These are phyloP conservation scores for Petromus typicus DNA, from an alignment of 2,113 vertebrate genomes.

Conservation along the genomic window DNA sequence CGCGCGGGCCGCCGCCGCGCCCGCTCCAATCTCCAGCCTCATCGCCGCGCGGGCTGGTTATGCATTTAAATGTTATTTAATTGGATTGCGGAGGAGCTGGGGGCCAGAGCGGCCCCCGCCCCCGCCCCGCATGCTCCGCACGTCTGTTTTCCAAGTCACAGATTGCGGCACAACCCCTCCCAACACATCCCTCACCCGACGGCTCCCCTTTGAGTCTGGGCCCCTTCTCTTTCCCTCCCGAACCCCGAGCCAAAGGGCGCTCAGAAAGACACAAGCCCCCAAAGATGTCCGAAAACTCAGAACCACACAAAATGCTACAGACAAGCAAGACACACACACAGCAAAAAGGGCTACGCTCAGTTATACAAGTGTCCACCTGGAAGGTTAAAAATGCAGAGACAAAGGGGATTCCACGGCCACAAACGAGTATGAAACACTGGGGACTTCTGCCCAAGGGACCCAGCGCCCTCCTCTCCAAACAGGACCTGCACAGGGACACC, in stretches of 20 bases:
- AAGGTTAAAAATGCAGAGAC: not conserved
- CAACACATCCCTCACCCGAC: not conserved
- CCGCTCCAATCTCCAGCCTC: slow-evolving; percentile 85
- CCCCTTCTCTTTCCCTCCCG: not conserved
- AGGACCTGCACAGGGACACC: not conserved
- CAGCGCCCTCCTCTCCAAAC: not conserved
- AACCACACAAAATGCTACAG: not conserved
- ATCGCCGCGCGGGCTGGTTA: slow-evolving; percentile 83
- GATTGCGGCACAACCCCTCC: slow-evolving; percentile 68
- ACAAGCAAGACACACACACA: not conserved
- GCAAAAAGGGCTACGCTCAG: slow-evolving; percentile 22
- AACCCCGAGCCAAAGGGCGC: slow-evolving; percentile 67
- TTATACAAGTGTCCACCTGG: not conserved
- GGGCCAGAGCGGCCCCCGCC: slow-evolving; percentile 78
- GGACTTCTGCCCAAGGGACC: not conserved
- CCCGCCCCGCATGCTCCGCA: slow-evolving; percentile 70
- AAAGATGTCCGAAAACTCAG: not conserved
- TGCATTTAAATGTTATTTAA: slow-evolving; percentile 89
- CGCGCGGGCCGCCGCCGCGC: slow-evolving; percentile 78
- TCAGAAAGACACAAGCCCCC: slow-evolving; percentile 61
- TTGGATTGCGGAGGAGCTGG: slow-evolving; percentile 86
- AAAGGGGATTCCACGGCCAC: not conserved
- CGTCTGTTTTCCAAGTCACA: slow-evolving; percentile 81
- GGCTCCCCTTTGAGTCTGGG: slow-evolving; percentile 50
- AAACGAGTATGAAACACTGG: not conserved